Evolutionary conservation across 2,888 invertebrate species (phyloP).

Genomic region (Hydrotaea cyrtoneurina): DNA sequence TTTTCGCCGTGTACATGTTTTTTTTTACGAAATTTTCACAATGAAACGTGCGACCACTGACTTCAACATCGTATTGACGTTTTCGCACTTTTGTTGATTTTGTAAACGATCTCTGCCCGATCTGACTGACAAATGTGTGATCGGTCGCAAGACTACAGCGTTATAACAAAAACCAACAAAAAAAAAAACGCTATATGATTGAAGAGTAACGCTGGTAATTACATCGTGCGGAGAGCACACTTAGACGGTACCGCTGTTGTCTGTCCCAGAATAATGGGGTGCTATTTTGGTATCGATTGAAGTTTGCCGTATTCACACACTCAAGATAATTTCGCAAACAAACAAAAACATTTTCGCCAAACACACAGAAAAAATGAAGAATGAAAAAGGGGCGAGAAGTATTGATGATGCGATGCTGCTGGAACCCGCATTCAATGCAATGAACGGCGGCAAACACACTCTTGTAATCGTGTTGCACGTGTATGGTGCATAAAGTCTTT

Average conservation of each 20-base stretch:
- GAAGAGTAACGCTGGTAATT: conserved; percentile 61
- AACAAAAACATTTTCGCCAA: not conserved
- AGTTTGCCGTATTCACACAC: conserved; percentile 65
- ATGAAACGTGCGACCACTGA: conserved; percentile 64
- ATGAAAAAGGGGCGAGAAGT: not conserved
- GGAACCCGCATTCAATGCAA: not conserved
- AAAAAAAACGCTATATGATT: conserved; percentile 17
- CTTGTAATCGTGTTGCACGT: conserved; percentile 4
- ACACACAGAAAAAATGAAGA: not conserved
- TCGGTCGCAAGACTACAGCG: conserved; percentile 4
- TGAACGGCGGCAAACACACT: not conserved
- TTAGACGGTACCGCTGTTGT: too few species aligned
- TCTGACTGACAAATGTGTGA: not conserved
- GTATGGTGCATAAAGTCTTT: conserved; percentile 72
- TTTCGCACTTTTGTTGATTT: conserved; percentile 63
- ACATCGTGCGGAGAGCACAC: conserved; percentile 38
- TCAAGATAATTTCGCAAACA: conserved; percentile 60
- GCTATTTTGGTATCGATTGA: conserved; percentile 55
- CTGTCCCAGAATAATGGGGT: conserved; percentile 43
- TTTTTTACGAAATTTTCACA: conserved; percentile 52
- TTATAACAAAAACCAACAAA: not conserved
- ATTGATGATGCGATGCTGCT: conserved; percentile 3
- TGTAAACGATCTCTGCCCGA: conserved; percentile 53
- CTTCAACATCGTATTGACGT: conserved; percentile 34
- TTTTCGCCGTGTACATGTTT: too few species aligned